Conservation (phyloP, 2,888 invertebrate genomes). For the Sepiola atlantica region DNA sequence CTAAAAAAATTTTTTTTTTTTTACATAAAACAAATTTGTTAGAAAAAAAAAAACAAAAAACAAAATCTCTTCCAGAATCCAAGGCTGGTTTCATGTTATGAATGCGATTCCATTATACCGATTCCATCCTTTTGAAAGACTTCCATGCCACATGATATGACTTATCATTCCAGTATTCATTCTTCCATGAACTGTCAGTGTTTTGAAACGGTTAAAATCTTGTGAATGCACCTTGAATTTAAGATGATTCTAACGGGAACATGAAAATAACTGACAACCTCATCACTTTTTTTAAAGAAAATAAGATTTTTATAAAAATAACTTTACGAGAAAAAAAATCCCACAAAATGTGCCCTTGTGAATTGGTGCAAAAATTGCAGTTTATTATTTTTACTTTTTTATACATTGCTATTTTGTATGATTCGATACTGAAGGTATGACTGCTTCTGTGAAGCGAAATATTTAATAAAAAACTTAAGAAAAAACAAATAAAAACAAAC, state of each 20-base stretch:
- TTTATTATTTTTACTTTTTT: constrained; percentile 24
- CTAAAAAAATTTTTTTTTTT: not conserved
- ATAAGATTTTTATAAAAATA: not conserved
- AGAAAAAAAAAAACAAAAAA: too few species aligned
- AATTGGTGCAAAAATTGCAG: constrained; percentile 17
- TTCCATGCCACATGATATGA: constrained; percentile 17
- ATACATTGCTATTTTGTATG: constrained; percentile 32
- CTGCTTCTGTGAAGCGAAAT: constrained; percentile 44
- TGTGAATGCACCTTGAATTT: constrained; percentile 32
- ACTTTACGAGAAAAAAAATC: not conserved
- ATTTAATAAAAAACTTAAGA: not conserved
- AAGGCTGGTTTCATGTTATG: constrained; percentile 32
- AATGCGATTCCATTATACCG: not conserved
- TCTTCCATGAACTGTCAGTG: constrained; percentile 32
- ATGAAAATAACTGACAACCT: constrained; percentile 32
- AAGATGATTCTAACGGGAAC: constrained; percentile 32
- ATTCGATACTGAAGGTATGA: constrained; percentile 35
- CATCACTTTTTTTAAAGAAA: not conserved
- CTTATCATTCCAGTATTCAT: constrained; percentile 32
- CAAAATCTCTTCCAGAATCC: not conserved
- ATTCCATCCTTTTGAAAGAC: not conserved
- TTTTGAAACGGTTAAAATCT: constrained; percentile 23
- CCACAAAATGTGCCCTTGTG: constrained; percentile 32
- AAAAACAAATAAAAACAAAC: not conserved
- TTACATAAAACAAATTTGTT: not conserved